Evolutionary conservation across 2,113 vertebrate species (phyloP), one percentile per base, ranked within the genome.

Genomic region (Elaphurus davidianus): DNA sequence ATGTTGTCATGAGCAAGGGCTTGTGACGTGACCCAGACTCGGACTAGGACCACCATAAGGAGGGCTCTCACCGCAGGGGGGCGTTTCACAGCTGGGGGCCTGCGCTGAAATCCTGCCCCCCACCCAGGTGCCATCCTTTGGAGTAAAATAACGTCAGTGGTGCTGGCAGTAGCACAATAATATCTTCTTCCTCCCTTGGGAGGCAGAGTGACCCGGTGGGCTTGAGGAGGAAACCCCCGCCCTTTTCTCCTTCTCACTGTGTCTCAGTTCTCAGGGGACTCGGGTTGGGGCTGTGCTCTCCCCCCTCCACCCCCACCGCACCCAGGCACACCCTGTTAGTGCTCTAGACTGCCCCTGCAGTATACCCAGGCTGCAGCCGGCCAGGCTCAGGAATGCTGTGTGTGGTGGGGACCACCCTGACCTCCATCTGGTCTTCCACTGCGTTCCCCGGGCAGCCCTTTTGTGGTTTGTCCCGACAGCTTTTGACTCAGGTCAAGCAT

Each of bases 181-280:
- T 19, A 40, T 15, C 81, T 81, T 67, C 71, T 55, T 59, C 50
- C 89, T 94, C 84, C 57, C 71, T 28, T 14, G 28, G 57, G 43
- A 92, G 96, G 78, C 67, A 33, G 59, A 8, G 19, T 55, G 79
- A 83, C 47, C 40, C 57, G 10, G 78, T 71, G 71, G 84, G 85
- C 74, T 45, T 30, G 54, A 47, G 40, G 62, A 89, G 82, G 89
- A 81, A 91, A 45, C 43, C 33, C 74, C 55, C 10, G 4, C 74
- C 40, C 57, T 84, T n/a, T 19, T 43, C 83, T 82, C 28, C 85
- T 90, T 16, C 71, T 76, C 52, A 57, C 82, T 43, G 89, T 84
- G 87, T 93, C 79, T 97, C 96, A 30, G 30, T 91, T 60, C 98
- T 97, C 87, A 97, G 96, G 95, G 94, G 82, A 95, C 82, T 87